Conservation (phyloP, 2,113 vertebrate species). For the Bubo bubo region DNA sequence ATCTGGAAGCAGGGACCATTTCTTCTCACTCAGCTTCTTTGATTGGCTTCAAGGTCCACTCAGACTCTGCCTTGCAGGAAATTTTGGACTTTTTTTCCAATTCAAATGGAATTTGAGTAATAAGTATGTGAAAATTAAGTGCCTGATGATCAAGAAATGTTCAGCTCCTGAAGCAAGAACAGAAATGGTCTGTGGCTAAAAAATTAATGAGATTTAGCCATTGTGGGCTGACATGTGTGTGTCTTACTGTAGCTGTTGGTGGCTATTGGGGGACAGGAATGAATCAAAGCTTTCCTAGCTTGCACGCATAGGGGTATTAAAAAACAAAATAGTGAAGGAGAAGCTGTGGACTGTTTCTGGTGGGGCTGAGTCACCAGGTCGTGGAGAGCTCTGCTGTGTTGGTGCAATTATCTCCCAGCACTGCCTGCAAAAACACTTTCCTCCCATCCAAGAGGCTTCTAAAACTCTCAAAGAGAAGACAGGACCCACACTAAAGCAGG, state of each 20-base stretch:
- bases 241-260: not conserved
- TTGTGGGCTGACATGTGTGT: not conserved
- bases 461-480: not conserved
- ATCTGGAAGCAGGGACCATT: not conserved
- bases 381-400: not conserved
- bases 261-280: not conserved
- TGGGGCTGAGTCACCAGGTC: not conserved
- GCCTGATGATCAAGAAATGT: not conserved
- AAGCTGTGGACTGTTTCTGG: not conserved
- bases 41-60: not conserved
- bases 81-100: not conserved
- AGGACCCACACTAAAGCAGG: not conserved
- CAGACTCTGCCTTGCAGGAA: not conserved
- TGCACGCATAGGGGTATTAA: not conserved
- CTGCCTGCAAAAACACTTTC: not conserved
- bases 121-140: not conserved
- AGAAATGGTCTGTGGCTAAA: not conserved
- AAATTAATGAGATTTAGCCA: not conserved
- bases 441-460: not conserved
- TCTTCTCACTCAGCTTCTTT: not conserved
- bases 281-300: not conserved
- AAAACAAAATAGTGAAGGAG: not conserved
- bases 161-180: not conserved
- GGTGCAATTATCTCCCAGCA: fast-evolving
- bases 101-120: not conserved